phyloP scores from a whole-genome alignment of 2,888 invertebrate genomes.

The Nasonovia ribisnigri region DNA sequence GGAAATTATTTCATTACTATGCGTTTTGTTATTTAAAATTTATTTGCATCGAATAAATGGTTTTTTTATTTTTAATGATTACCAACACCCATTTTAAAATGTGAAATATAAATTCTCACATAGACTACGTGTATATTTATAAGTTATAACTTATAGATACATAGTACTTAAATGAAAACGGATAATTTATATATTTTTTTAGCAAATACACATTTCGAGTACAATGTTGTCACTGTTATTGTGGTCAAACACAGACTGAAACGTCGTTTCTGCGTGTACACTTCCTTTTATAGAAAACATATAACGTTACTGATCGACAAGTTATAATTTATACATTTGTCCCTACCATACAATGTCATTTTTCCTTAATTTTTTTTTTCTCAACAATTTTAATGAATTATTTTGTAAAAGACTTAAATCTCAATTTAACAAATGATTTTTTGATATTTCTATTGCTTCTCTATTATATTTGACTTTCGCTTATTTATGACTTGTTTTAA shows the following conservation, averaged over 20 bases:
- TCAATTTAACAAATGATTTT: not conserved
- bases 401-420: not conserved
- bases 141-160: not conserved
- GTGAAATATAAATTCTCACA: not conserved
- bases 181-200: not conserved
- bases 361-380: not conserved
- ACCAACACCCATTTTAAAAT: not conserved
- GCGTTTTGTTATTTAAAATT: not conserved
- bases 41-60: not conserved
- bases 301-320: not conserved
- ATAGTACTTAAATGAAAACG: not conserved
- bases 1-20: not conserved
- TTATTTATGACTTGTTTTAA: slow-evolving; percentile 8
- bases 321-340: not conserved
- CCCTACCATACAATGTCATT: not conserved
- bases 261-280: not conserved
- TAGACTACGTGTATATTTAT: not conserved
- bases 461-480: not conserved
- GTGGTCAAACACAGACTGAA: not conserved
- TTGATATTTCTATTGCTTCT: not conserved
- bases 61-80: not conserved
- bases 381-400: not conserved
- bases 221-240: not conserved
- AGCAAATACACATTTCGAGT: not conserved
- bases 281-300: not conserved